Evolutionary conservation across 2,113 vertebrate species (phyloP), one percentile per base, ranked within the genome.

Genomic region (Channa argus): DNA sequence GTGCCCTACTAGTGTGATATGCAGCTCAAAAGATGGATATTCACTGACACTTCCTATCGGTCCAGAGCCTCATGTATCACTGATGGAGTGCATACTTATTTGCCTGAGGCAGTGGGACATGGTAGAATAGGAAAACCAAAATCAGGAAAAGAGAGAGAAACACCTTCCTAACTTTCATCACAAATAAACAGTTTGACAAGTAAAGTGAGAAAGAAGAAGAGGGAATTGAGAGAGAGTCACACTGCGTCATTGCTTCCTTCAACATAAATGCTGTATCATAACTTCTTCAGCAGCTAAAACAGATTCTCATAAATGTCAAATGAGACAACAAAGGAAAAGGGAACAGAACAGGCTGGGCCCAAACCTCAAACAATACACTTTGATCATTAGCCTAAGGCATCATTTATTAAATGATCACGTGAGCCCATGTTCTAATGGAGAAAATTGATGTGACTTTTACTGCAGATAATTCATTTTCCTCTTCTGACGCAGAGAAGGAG

Each of bases 301-400:
- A 66, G 77, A 83, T 80, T 77, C 76, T 85, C 77, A 87, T 91
- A 54, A 85, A 90, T 86, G 72, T 76, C 56, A 73, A 77, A 85
- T 78, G 74, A 81, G 76, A 74, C 65, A 69, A 53, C 43, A 38
- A 45, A 38, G 65, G 61, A 46, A 44, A 44, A 51, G 67, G 74
- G 79, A 67, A 84, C 33, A 71, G 82, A 83, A 61, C 52, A 76
- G 63, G 71, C 62, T 55, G 54, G 39, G 53, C 56, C 39, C 43
- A 50, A 80, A 69, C 47, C 24, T 43, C 62, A 79, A 50, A 60
- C 66, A 13, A 51, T 36, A 67, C 67, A 68, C 71, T 77, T 78
- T 60, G 38, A 62, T 77, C 72, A 77, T 81, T 66, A 71, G 64
- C 61, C 76, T 65, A 66, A 55, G 56, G 61, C 76, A 63, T 79